Evolutionary conservation across 1,140 invertebrate species (phyloP), one percentile per base, ranked within the genome.

Genomic region (Drosophila sp.): DNA sequence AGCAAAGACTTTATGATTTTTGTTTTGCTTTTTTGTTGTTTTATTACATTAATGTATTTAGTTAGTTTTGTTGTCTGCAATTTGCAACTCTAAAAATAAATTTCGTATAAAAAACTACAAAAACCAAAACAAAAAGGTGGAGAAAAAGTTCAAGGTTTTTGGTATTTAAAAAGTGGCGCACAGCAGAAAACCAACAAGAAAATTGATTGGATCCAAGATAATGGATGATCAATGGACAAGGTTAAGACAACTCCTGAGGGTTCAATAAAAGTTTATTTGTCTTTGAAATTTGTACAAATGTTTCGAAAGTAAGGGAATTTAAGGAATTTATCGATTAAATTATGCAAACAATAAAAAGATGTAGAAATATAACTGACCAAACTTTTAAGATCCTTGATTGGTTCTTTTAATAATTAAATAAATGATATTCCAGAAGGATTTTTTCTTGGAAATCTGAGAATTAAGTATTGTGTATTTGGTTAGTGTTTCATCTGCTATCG

Each of bases 91-190:
- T 50, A 50, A 50, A 50, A 27, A 27, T 27, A 47, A 25, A 47
- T 47, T 47, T 47, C 25, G 6, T 47, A 47, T 47, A 47, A 6
- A 4, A 17, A 44, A 41, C 35, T 38, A 47, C 70, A 57, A 50
- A 38, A 44, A 29, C 5, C 4, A 58, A 62, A 41, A 38, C 33
- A 57, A 58, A 67, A 29, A 38, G 40, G 38, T 38, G 35, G 11
- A 57, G 38, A 71, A 85, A 86, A 83, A 87, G 84, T 87, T 87
- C 83, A 87, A 87, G 83, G 83, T 83, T 89, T 63, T 65, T 50
- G 25, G 47, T 83, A 87, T 83, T 87, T 87, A 87, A 87, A 89
- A 87, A 87, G 83, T 87, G 77, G 84, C 84, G 66, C 80, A 86
- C 44, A 50, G 17, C 17, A 23, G 7, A 47, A 25, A 47, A 47